These are phyloP conservation scores for western clawed frog (Xenopus tropicalis) DNA, from an alignment of 2,113 vertebrate genomes.

Conservation along the genomic window DNA sequence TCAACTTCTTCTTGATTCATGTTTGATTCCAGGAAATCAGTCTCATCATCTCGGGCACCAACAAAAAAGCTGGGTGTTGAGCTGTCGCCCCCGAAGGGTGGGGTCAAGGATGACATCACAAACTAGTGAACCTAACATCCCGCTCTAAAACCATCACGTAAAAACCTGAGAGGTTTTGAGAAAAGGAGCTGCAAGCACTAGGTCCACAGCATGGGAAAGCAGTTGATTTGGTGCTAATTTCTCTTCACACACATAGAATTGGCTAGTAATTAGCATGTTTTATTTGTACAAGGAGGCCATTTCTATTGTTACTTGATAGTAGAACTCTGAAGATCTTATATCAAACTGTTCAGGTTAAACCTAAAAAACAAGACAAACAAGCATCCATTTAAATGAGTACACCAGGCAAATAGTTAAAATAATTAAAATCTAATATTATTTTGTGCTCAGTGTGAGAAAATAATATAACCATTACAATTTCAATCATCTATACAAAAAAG, in stretches of 20 bases:
- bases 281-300: not conserved
- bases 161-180: conserved; percentile 49
- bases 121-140: conserved; percentile 70
- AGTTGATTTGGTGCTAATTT: not conserved
- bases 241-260: not conserved
- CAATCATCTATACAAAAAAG: too few species aligned
- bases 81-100: conserved; percentile 79
- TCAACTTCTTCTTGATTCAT: conserved; percentile 88
- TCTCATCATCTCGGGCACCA: conserved; percentile 91
- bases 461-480: too few species aligned
- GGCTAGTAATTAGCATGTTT: not conserved
- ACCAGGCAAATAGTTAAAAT: too few species aligned
- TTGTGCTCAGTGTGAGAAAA: too few species aligned
- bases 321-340: too few species aligned
- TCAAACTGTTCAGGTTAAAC: too few species aligned
- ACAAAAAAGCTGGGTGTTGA: conserved; percentile 92
- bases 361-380: too few species aligned
- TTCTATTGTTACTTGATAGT: not conserved
- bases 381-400: too few species aligned
- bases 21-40: conserved; percentile 76
- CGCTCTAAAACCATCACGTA: conserved; percentile 59
- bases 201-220: not conserved
- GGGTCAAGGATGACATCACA: conserved; percentile 92
- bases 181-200: conserved; percentile 7
- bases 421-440: too few species aligned